Evolutionary conservation across 2,888 invertebrate genomes (phyloP), one percentile per base, ranked within the genome.

Genomic region (Apeira syringaria): DNA sequence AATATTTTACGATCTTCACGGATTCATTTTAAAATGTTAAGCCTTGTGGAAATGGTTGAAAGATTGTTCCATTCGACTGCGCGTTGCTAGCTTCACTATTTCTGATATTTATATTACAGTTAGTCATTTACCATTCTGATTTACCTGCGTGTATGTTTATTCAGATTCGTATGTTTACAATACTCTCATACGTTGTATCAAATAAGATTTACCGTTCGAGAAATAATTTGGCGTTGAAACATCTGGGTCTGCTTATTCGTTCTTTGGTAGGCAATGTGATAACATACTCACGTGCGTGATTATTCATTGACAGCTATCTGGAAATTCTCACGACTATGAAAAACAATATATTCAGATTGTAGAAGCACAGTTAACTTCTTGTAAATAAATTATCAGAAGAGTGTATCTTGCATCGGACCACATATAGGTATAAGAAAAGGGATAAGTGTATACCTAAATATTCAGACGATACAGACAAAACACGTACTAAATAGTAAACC

Each of bases 101-200:
- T 80, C 74, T 69, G 82, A 85, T 86, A 87, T 87, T 86, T 87
- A 75, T 85, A 82, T 83, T 79, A 85, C 82, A 85, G 78, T 84
- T 79, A 86, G 76, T 87, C 84, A 85, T 87, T 87, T 80, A 85
- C 73, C 84, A 82, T 87, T 87, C 86, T 83, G 85, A 87, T 86
- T 86, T 86, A 86, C 87, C 80, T 84, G 78, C 64, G 61, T 76
- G 80, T 80, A 69, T 85, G 82, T 87, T 86, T 82, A 78, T 80
- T 74, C 84, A 80, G 81, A 82, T 69, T 71, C 77, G 68, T 59
- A 61, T 86, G 86, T 87, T 88, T 88, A 80, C 84, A 83, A 86
- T 87, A 81, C 78, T 79, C 68, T 71, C 68, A 76, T 82, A 80
- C 78, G 80, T 82, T 80, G 79, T 82, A 80, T 80, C 71, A 80